Evolutionary conservation across 35 echinoderm and acorn worm genomes (phyloP).

Genomic region (Holothuria glaberrima): DNA sequence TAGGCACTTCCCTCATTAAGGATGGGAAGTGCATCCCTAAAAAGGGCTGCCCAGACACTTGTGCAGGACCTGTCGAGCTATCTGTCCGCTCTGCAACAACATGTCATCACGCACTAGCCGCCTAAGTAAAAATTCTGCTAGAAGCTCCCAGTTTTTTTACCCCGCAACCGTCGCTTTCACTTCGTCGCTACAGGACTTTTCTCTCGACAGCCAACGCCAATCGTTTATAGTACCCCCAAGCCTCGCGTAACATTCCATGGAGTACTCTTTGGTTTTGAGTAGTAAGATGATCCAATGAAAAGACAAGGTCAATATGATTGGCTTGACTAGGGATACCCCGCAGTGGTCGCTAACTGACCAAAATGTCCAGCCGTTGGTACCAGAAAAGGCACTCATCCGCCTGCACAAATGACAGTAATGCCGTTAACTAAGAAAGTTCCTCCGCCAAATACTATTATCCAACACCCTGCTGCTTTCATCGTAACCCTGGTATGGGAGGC

Average conservation of each 20-base stretch:
- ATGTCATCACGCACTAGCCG: neutral
- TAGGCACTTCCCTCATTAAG: neutral
- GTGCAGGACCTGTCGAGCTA: neutral
- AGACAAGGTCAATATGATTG: conserved; percentile 17
- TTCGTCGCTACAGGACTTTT: conserved; percentile 36
- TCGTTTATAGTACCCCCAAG: neutral
- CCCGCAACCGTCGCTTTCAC: neutral
- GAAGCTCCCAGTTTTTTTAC: neutral
- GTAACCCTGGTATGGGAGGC: conserved; percentile 7
- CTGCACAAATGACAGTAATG: neutral
- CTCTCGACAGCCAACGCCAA: neutral
- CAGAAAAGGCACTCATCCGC: conserved; percentile 2
- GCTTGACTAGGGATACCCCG: neutral
- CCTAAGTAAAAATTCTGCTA: conserved; percentile 25
- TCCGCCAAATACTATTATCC: conserved; percentile 16
- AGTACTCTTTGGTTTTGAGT: neutral
- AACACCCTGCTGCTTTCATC: conserved; percentile 28
- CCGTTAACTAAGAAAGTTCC: conserved; percentile 5
- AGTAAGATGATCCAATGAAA: conserved; percentile 1
- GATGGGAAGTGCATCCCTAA: conserved; percentile 15
- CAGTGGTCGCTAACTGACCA: conserved; percentile 3
- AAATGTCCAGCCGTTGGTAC: neutral
- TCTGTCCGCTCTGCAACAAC: neutral
- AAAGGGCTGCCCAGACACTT: conserved; percentile 7
- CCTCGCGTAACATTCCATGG: conserved; percentile 11